Evolutionary conservation across 2,113 vertebrate species (phyloP).

Genomic region (Tricholaema leucomelas): DNA sequence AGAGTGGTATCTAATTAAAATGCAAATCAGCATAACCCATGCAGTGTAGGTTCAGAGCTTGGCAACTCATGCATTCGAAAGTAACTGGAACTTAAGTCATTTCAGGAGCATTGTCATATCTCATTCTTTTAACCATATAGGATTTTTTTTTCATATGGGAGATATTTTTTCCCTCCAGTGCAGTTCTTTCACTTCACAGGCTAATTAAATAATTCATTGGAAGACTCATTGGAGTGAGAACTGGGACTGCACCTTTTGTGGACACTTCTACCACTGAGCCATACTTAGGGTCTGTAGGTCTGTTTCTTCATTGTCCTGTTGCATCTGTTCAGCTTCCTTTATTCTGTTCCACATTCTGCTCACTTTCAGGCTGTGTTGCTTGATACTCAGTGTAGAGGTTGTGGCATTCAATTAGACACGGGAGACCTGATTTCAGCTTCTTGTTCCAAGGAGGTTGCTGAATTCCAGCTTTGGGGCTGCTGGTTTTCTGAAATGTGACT

Average conservation of each 20-base stretch:
- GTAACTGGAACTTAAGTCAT: neutral
- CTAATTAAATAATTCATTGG: neutral
- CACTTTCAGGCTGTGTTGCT: neutral
- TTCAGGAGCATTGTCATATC: neutral
- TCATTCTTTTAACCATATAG: neutral
- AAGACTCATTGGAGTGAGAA: neutral
- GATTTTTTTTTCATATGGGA: neutral
- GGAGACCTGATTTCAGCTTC: neutral
- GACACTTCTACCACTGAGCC: neutral
- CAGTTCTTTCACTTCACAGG: neutral
- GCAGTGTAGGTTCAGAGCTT: neutral
- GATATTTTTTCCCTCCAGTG: neutral
- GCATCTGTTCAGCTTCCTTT: neutral
- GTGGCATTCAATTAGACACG: neutral
- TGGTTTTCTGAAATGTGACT: neutral
- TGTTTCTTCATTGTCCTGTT: neutral
- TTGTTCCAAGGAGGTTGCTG: neutral
- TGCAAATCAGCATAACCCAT: neutral
- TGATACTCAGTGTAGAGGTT: neutral
- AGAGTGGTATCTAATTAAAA: neutral
- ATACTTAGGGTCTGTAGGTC: neutral
- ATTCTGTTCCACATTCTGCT: neutral
- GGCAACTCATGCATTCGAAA: neutral
- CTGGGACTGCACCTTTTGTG: neutral
- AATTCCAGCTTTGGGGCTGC: neutral